Conservation (phyloP, 2,797 vertebrate genomes). For the Melanotaenia nigrans region DNA sequence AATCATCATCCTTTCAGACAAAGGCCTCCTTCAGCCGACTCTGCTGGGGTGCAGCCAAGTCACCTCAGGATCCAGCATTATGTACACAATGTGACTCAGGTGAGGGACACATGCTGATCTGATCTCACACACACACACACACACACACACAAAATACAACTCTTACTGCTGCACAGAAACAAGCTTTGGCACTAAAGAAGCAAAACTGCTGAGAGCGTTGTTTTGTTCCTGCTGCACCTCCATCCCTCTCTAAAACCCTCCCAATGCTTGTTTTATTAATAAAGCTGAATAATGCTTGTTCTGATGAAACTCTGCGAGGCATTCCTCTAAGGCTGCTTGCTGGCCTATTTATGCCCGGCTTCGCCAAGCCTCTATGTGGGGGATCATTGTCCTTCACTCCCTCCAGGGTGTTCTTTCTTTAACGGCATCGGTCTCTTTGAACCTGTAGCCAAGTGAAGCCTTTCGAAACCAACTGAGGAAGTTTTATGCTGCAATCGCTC, state of each 20-base stretch:
- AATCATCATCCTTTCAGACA: conserved; percentile 52
- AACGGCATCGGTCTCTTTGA: conserved; percentile 59
- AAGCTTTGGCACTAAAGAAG: neutral
- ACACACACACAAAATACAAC: conserved; percentile 1
- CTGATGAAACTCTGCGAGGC: conserved; percentile 53
- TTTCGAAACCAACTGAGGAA: conserved; percentile 40
- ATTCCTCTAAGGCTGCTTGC: conserved; percentile 51
- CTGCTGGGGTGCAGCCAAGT: conserved; percentile 23
- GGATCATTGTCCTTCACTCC: conserved; percentile 56
- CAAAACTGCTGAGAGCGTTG: conserved; percentile 10
- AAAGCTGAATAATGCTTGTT: conserved; percentile 51
- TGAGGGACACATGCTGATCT: conserved; percentile 59
- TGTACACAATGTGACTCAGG: conserved; percentile 68
- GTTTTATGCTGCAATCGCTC: conserved; percentile 9
- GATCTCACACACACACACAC: conserved; percentile 41
- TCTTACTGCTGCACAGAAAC: conserved; percentile 3
- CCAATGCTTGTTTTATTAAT: conserved; percentile 61
- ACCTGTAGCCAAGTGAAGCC: conserved; percentile 52
- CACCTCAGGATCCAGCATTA: conserved; percentile 53
- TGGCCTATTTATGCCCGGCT: conserved; percentile 63
- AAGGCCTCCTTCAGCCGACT: conserved; percentile 65
- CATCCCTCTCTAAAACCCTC: conserved; percentile 7
- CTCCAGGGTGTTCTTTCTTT: conserved; percentile 50
- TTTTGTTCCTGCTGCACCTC: conserved; percentile 12
- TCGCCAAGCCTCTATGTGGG: conserved; percentile 46